Evolutionary conservation across 2,113 vertebrate genomes (phyloP), one percentile per base, ranked within the genome.

Genomic region (Colossoma macropomum): DNA sequence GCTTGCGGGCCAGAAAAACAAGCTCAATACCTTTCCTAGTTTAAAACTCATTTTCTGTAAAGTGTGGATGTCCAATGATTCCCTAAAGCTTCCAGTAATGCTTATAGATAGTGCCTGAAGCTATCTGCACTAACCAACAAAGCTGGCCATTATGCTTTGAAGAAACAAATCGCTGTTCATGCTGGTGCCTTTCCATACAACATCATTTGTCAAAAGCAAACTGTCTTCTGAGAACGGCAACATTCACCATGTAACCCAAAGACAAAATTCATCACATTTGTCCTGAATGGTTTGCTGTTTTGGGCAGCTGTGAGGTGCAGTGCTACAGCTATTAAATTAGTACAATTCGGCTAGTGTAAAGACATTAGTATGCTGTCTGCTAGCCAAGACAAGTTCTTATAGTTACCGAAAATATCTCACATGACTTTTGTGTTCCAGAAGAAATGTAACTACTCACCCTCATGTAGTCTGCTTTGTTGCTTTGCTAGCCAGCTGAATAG

Each of bases 21-120:
- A 38, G 34, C 34, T 50, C 11, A 50, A 8, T 13, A 50, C 48
- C 48, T 50, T 4, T 50, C 48, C 48, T 50, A 2, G 9, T 50
- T 15, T 50, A 54, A 19, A 1, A 4, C 17, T 19, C 19, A 3
- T 19, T 17, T 2, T 70, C 69, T 50, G 13, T 66, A 32, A 30
- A 78, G 25, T 50, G 41, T 4, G 38, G 41, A 78, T 50, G 69
- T 73, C 54, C 74, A 30, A 56, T 52, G 34, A 54, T 54, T 48
- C 41, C 66, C 30, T 75, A 16, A 56, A 68, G 23, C 68, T 59
- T 69, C 17, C 50, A 68, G 30, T 41, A 75, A 76, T 56, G n/a
- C 54, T 76, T 59, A 75, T 9, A 75, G 68, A 80, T 19, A 62
- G 23, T 12, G 62, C 80, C 80, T 28, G 23, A 68, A 69, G 73